Evolutionary conservation across 2,113 vertebrate species (phyloP).

Genomic region (Morone saxatilis): DNA sequence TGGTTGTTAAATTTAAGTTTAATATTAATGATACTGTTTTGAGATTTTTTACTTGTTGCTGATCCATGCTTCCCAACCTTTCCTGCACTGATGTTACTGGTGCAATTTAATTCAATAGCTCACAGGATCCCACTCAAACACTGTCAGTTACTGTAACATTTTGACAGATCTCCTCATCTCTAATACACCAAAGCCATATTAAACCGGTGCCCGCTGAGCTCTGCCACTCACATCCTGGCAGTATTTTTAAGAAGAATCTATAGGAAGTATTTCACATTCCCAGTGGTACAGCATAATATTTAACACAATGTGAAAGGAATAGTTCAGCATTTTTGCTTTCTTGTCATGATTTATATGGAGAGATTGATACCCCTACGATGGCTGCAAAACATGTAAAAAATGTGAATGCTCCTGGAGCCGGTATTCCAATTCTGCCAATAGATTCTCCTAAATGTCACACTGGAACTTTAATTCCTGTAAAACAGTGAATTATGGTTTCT

Average conservation of each 20-base stretch:
- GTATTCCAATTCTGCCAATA: too few species aligned
- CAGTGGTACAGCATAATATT: background rate
- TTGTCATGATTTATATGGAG: too few species aligned
- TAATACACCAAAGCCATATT: background rate
- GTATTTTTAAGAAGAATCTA: background rate
- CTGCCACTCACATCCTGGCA: slow-evolving; percentile 3
- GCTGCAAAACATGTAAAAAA: too few species aligned
- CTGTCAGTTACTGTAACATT: slow-evolving; percentile 10
- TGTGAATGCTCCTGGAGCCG: too few species aligned
- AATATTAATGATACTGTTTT: slow-evolving; percentile 8
- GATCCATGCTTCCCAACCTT: background rate
- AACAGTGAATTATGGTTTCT: background rate
- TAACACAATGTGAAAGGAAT: background rate
- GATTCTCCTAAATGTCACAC: too few species aligned
- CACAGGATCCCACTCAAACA: background rate
- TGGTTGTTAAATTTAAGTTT: background rate
- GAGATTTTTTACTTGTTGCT: background rate
- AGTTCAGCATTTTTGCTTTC: background rate
- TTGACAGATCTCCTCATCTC: slow-evolving; percentile 16
- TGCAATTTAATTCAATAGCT: background rate
- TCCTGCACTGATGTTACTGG: background rate
- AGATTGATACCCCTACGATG: too few species aligned
- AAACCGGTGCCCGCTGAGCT: background rate
- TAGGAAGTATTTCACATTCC: background rate
- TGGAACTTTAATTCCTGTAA: background rate